Base-by-base conservation (phyloP, 2,797 vertebrate species). In the Muscicapa striata region DNA sequence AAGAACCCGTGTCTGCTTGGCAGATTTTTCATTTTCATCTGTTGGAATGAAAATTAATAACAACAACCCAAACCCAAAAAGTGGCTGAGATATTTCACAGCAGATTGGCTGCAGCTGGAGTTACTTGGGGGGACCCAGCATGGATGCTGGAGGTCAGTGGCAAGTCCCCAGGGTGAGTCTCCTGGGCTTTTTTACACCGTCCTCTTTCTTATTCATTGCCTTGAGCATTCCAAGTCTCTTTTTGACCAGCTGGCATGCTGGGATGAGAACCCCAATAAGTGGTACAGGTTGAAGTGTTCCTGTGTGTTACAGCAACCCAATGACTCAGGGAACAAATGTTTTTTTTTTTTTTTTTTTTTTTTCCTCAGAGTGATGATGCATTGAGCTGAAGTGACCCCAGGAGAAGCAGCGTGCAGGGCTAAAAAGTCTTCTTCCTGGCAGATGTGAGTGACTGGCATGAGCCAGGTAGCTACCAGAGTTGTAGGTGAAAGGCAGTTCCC, bases 291-390 rank as follows among this genome's bases (percentile, higher is more conserved):
- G 72, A 73, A 73, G 36, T 23, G 27, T 69, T 27, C 18, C 45
- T 6, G 1, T 73, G 49, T 6, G 2, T 46, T 81, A 61, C 1
- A 4, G 58, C 38, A 64, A 8, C 21, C 54, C 1, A 1, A 52
- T 77, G 61, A 58, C 48, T 92, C 3, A 0, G 11, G 14, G 34
- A 70, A 40, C 3, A 3, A 79, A 32, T 12, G 66, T 55, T 87
- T 51, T 36, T 12, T 27, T 26, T 38, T 81, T 91, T 76, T 73
- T 51, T 5, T 48, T 27, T 26, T 38, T 81, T 91, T 76, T 73
- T 51, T 5, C 46, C 3, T 3, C 13, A 46, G 66, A 36, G 55
- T 0, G 3, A 12, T 72, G 34, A 48, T n/a, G 41, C 49, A 8
- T 15, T 59, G 45, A 79, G 84, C 51, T 74, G 68, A 75, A 78